Evolutionary conservation across 2,797 vertebrate genomes (phyloP), one percentile per base, ranked within the genome.

Genomic region (Diglossa cyanea): DNA sequence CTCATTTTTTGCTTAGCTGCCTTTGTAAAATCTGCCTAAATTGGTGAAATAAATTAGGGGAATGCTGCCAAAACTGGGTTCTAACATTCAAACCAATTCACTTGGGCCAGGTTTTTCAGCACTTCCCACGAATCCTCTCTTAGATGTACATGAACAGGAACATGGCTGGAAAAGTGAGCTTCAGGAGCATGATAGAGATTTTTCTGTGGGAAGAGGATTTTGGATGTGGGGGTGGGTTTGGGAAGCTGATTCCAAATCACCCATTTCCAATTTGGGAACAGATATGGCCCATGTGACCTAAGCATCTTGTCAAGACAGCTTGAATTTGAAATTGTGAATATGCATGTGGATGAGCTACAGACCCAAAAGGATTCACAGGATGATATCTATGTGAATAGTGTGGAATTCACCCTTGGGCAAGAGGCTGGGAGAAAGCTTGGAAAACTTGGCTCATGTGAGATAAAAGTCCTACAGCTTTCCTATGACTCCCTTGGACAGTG

Each of bases 241-340:
- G 65, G 83, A 93, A 88, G 26, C 44, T 78, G 42, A 80, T 90
- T 96, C 72, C 68, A 90, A 88, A 86, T 80, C 74, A 75, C 50
- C 63, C 78, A 33, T 68, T 92, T 96, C 86, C 92, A 90, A 26
- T 84, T 78, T 90, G 81, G 94, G 94, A 93, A 80, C 61, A 83
- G 87, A 93, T 74, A 94, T 51, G 87, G 92, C 87, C 94, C 89
- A 75, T 89, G 75, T 93, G 95, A 95, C 94, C 94, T 92, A 90
- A 96, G 90, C 90, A 95, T 95, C 90, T 93, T 95, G 87, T 95
- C 89, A 95, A 93, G 95, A 95, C 94, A 97, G 92, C 91, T 95
- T 96, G 95, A 88, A 88, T 94, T 93, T 84, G 78, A 96, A 93
- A 91, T 68, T 81, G 75, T 94, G 95, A 96, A 94, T 95, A 91